Percentiles rank a stretch among this genome's conserved stretches.
These are phyloP conservation scores for Dynastes hyllus DNA, from an alignment of 2,888 invertebrate species.

Conservation along the genomic window DNA sequence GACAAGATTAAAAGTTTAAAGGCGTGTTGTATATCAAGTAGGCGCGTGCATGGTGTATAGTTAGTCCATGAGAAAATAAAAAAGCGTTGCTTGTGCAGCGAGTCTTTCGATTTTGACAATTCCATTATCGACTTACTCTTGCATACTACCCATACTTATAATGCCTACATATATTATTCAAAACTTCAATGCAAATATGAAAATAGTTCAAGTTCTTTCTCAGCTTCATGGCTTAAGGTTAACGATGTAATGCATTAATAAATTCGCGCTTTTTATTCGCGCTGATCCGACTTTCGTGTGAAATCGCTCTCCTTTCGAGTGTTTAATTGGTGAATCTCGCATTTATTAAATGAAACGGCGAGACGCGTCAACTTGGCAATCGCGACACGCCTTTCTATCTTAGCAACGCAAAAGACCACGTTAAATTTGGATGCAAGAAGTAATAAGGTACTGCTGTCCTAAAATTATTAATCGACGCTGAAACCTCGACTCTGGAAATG, in stretches of 20 bases:
- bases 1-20: constrained; percentile 17
- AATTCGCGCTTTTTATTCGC: constrained; percentile 3
- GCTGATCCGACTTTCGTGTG: not conserved
- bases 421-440: not conserved
- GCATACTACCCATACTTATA: no score
- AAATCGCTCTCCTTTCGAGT: not conserved
- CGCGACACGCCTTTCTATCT: constrained; percentile 6
- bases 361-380: not conserved
- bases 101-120: constrained; percentile 24
- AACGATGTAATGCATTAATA: constrained; percentile 3
- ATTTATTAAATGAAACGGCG: not conserved
- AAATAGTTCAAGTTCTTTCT: constrained; percentile 42
- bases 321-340: constrained; percentile 16
- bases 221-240: constrained; percentile 27
- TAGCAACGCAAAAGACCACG: not conserved
- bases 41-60: not conserved
- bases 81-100: not conserved
- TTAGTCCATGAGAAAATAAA: not conserved
- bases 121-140: constrained; percentile 11
- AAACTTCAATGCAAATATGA: constrained; percentile 32
- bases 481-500: no score
- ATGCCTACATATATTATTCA: not conserved
- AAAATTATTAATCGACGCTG: no score
- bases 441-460: no score
- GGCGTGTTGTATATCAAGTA: constrained; percentile 1